Conservation (phyloP, 1,140 invertebrate genomes). For the Camponotus floridanus region DNA sequence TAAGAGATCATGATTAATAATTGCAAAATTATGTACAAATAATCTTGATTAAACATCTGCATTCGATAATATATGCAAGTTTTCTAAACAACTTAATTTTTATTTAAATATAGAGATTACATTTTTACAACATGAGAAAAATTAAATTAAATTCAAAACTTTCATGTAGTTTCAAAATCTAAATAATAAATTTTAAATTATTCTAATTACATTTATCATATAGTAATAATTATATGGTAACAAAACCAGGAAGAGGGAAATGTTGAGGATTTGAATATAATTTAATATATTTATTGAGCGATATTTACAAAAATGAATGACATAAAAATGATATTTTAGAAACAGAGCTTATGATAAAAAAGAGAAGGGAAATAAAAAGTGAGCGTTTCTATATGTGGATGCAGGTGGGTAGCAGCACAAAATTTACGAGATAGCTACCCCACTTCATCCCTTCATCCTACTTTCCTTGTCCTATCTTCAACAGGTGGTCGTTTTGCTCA, state of each 20-base stretch:
- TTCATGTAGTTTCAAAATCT: background rate
- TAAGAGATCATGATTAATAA: background rate
- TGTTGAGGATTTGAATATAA: background rate
- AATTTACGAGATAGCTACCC: slow-evolving; percentile 86
- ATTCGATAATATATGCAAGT: background rate
- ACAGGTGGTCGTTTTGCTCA: slow-evolving; percentile 85
- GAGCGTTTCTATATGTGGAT: slow-evolving; percentile 74
- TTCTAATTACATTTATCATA: background rate
- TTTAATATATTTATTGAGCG: background rate
- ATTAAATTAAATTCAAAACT: background rate
- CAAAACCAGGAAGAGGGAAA: background rate
- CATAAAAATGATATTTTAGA: slow-evolving; percentile 58
- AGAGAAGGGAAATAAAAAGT: slow-evolving; percentile 64
- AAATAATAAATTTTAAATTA: background rate
- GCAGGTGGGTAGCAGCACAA: slow-evolving; percentile 74
- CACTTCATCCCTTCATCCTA: slow-evolving; percentile 79
- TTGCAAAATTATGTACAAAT: background rate
- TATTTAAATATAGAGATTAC: background rate
- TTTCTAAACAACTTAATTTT: background rate
- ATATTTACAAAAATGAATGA: background rate
- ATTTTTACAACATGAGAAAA: background rate
- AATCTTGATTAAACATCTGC: background rate
- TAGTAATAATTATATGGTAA: background rate
- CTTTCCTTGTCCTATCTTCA: slow-evolving; percentile 79
- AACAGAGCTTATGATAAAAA: slow-evolving; percentile 51